Evolutionary conservation across 2,113 vertebrate species (phyloP).

Genomic region (Coreoperca whiteheadi): DNA sequence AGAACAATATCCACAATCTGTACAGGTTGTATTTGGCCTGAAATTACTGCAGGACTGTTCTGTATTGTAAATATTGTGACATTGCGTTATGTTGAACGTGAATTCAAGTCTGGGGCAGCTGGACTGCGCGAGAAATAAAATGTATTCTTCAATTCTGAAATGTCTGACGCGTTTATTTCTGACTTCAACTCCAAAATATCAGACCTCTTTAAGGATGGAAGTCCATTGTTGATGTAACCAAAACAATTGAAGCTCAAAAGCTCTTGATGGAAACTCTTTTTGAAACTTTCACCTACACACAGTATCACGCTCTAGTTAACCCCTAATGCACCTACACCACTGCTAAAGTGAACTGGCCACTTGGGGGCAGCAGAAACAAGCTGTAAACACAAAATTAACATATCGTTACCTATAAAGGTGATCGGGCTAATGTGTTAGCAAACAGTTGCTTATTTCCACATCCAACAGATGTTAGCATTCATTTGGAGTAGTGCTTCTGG

Average conservation of each 20-base stretch:
- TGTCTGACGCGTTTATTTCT: background rate
- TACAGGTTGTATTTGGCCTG: background rate
- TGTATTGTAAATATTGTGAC: conserved; percentile 47
- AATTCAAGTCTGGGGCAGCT: conserved; percentile 54
- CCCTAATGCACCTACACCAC: background rate
- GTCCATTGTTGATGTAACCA: background rate
- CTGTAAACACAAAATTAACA: background rate
- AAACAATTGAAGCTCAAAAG: background rate
- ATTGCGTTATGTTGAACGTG: conserved; percentile 18
- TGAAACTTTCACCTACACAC: background rate
- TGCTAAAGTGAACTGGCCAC: background rate
- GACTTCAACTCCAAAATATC: background rate
- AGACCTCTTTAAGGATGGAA: background rate
- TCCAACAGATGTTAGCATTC: background rate
- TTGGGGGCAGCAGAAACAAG: background rate
- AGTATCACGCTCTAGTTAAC: background rate
- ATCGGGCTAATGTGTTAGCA: background rate
- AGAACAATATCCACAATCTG: background rate
- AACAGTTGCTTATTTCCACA: background rate
- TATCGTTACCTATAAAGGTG: background rate
- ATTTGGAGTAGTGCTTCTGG: background rate
- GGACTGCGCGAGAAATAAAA: conserved; percentile 70
- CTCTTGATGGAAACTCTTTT: background rate
- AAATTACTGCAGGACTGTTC: conserved; percentile 19
- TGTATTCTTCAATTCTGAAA: background rate